Evolutionary conservation across 1,140 invertebrate species (phyloP), one percentile per base, ranked within the genome.

Genomic region (Homarus americanus): DNA sequence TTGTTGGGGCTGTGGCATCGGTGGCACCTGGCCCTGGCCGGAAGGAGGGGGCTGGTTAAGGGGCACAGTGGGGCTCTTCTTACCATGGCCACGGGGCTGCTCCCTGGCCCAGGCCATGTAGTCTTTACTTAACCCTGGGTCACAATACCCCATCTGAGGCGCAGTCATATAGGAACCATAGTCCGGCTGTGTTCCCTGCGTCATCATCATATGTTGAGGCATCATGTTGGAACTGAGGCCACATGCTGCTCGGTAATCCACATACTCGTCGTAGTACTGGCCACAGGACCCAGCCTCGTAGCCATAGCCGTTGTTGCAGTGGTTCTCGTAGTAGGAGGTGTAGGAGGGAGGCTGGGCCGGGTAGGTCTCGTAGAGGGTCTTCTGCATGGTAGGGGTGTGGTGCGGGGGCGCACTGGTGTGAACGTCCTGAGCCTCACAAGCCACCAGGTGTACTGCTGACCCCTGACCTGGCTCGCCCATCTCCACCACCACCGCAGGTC

Each of bases 381-480:
- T 87, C 58, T 88, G 86, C 86, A 88, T 88, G 7, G 76, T 36
- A 24, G 76, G 20, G 58, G 9, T 28, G 83, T 41, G 53, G 17
- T 58, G 53, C 10, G 41, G 10, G 2, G 75, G 2, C 2, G 86
- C 24, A 28, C 17, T 15, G 53, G 32, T 80, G 38, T 24, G 20
- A 28, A 69, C 66, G 86, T 88, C 86, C 76, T 88, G 76, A 40
- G 34, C 41, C 38, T 88, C 86, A 82, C 86, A 88, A 41, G 76
- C 36, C 86, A 82, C 86, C 86, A 88, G 86, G 86, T 88, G 86
- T 28, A 88, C 86, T 88, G 86, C 86, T 88, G 86, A 80, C 75
- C 86, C 75, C 15, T 88, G 86, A 12, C 76, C 86, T n/a, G 83
- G 86, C 63, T 88, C 86, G 38, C 75, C 86, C 86, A 88, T 88